phyloP scores from a whole-genome alignment of 2,113 vertebrate species.

The Pelmatolapia mariae region DNA sequence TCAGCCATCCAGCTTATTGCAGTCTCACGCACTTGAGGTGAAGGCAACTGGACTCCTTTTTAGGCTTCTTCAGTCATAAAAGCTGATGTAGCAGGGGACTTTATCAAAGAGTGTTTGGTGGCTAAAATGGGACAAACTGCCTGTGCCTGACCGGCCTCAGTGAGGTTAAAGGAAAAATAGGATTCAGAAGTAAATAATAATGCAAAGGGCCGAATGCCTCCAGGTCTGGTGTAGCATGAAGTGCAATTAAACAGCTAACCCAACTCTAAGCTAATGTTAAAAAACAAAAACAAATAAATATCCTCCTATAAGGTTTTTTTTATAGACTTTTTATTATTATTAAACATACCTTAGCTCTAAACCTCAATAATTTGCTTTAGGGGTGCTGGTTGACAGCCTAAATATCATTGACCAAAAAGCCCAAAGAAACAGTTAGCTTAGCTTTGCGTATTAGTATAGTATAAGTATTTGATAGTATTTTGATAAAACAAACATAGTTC shows the following conservation, averaged over 20 bases:
- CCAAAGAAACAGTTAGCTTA: background rate
- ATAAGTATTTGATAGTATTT: background rate
- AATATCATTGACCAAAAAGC: background rate
- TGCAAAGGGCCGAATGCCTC: background rate
- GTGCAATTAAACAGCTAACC: background rate
- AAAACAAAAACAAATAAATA: background rate
- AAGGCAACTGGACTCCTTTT: rapidly evolving
- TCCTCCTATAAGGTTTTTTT: background rate
- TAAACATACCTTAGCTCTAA: rapidly evolving
- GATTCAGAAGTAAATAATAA: background rate
- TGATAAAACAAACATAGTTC: background rate
- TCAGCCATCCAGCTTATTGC: background rate
- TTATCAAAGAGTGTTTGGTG: background rate
- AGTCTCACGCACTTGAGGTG: background rate
- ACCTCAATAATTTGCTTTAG: background rate
- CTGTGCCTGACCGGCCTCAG: background rate
- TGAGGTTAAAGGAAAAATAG: background rate
- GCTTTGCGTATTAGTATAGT: background rate
- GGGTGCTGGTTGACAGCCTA: background rate
- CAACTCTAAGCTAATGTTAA: background rate
- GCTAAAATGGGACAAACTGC: background rate
- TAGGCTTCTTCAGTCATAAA: background rate
- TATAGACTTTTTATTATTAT: background rate
- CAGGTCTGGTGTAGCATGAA: background rate
- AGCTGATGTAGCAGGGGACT: background rate